These are phyloP conservation scores for Gymnopithys bicolor DNA, from an alignment of 2,797 vertebrate species.

Conservation along the genomic window DNA sequence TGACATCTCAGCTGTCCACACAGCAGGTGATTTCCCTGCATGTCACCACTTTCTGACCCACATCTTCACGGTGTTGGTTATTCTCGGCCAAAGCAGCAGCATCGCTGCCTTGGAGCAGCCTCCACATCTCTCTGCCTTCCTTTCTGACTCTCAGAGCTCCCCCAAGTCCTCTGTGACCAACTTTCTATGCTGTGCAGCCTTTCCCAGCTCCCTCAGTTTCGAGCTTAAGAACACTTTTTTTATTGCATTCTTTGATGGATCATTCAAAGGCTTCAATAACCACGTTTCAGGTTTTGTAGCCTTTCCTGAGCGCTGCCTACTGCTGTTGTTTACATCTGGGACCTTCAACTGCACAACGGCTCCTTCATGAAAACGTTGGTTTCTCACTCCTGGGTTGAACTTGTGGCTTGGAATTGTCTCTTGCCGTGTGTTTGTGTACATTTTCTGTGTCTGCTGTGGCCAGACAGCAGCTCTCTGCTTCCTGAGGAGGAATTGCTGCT, in stretches of 20 bases:
- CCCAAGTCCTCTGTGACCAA: background rate
- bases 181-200: background rate
- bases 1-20: background rate
- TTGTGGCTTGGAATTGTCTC: background rate
- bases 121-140: background rate
- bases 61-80: background rate
- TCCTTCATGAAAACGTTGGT: background rate
- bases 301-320: background rate
- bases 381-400: background rate
- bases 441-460: background rate
- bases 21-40: background rate
- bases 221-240: background rate
- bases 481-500: background rate
- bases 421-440: background rate
- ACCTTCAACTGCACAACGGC: background rate
- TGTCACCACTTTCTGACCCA: background rate
- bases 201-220: background rate
- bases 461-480: conserved; percentile 6
- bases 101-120: rapidly evolving
- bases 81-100: background rate
- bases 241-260: background rate
- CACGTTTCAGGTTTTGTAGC: background rate
- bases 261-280: conserved; percentile 32
- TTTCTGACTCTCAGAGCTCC: rapidly evolving
- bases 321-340: conserved; percentile 38